A percentile compares a stretch with the other conserved stretches of the same genome.
Evolutionary conservation across 1,140 invertebrate species (phyloP).

Genomic region (Frieseomelitta varia): DNA sequence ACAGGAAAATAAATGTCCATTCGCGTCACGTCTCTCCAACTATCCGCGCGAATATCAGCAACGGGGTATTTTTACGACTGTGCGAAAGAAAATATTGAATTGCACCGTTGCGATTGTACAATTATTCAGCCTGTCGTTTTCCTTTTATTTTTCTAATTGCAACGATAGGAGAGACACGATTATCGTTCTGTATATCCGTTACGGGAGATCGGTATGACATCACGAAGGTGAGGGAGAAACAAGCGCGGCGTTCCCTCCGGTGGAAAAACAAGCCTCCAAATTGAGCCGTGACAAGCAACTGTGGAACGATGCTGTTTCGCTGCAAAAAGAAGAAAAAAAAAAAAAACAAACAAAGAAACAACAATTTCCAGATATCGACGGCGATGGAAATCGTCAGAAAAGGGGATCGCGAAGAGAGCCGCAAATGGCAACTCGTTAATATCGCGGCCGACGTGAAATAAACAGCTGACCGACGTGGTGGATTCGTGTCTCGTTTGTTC

Average conservation of each 20-base stretch:
- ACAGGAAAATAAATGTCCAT: too few relatives aligned
- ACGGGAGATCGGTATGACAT: not conserved
- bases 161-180: not conserved
- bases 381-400: too few relatives aligned
- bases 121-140: too few relatives aligned
- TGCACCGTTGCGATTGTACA: not conserved
- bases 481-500: not conserved
- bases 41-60: too few relatives aligned
- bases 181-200: not conserved
- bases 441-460: conserved; percentile 40
- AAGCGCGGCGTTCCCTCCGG: not conserved
- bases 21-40: too few relatives aligned
- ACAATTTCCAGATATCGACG: conserved; percentile 15
- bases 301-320: not conserved
- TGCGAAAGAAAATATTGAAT: not conserved
- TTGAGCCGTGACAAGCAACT: not conserved
- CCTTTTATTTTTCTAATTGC: not conserved
- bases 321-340: too few relatives aligned
- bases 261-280: conserved; percentile 20
- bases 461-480: not conserved
- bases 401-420: too few relatives aligned
- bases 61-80: too few relatives aligned
- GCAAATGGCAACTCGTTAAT: conserved; percentile 54
- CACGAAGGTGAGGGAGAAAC: not conserved
- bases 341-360: too few relatives aligned